Percentiles rank a stretch among this genome's conserved stretches.
These are phyloP conservation scores for Parazoanthus swiftii DNA, from an alignment of 92 coral and sea anemone species.

Conservation along the genomic window DNA sequence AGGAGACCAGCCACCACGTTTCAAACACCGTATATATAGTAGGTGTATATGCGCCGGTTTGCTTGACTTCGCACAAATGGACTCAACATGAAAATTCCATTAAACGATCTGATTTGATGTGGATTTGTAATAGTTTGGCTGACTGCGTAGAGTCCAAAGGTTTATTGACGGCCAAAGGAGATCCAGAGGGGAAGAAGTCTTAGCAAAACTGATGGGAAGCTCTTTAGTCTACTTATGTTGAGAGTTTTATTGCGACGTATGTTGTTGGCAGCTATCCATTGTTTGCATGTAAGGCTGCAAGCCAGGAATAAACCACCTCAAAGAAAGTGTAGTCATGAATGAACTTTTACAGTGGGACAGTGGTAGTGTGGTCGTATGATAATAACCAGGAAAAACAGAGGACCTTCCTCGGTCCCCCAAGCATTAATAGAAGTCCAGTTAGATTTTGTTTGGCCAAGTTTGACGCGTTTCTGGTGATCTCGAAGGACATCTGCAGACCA, in stretches of 20 bases:
- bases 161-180: neutral
- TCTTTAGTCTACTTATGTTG: neutral
- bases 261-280: constrained; percentile 27
- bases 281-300: neutral
- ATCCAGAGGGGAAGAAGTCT: neutral
- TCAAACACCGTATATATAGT: too few species aligned
- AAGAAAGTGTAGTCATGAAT: constrained; percentile 45
- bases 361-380: constrained; percentile 38
- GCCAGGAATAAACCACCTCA: constrained; percentile 36
- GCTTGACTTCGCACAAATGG: too few species aligned
- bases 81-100: too few species aligned
- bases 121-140: too few species aligned
- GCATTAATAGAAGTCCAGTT: constrained; percentile 43
- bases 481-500: constrained; percentile 54
- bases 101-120: too few species aligned
- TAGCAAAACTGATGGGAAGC: neutral
- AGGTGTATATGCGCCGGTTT: too few species aligned
- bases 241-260: neutral
- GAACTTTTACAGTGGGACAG: constrained; percentile 43
- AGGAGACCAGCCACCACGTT: too few species aligned
- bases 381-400: constrained; percentile 51
- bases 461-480: constrained; percentile 54
- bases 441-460: constrained; percentile 32
- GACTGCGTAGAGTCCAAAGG: too few species aligned
- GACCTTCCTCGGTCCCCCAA: constrained; percentile 10